A percentile compares a stretch with the other conserved stretches of the same genome.
Evolutionary conservation across 2,113 vertebrate genomes (phyloP).

Genomic region (Rhegmatorhina hoffmannsi): DNA sequence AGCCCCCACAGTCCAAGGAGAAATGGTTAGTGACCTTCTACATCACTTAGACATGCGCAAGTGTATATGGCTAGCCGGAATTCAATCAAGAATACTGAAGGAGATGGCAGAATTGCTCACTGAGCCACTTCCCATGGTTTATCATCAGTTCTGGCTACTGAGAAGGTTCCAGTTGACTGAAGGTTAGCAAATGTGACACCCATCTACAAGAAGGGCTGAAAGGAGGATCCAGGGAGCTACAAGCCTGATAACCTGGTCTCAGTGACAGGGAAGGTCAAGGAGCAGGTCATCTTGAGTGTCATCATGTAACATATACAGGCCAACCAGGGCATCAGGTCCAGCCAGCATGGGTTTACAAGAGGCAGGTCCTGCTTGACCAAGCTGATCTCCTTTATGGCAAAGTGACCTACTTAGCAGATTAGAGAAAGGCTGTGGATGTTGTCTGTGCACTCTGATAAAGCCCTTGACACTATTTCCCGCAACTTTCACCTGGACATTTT

Average conservation of each 20-base stretch:
- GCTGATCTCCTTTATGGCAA: background rate
- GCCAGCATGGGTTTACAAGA: background rate
- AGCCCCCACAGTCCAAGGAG: background rate
- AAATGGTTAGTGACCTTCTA: background rate
- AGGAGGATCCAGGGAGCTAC: background rate
- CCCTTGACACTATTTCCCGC: background rate
- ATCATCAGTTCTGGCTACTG: background rate
- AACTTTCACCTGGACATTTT: background rate
- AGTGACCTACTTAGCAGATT: background rate
- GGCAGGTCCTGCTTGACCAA: background rate
- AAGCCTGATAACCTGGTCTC: background rate
- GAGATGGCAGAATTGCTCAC: background rate
- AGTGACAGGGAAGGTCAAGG: background rate
- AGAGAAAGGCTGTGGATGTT: background rate
- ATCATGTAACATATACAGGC: accelerated
- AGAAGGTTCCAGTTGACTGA: background rate
- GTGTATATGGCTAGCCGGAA: background rate
- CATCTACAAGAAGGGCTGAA: background rate
- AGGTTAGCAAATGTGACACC: background rate
- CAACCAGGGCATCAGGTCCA: background rate
- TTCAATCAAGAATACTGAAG: background rate
- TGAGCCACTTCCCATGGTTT: background rate
- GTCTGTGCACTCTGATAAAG: background rate
- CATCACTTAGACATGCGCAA: background rate
- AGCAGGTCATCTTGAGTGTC: background rate